These are phyloP conservation scores for Amphipoea oculea DNA, from an alignment of 2,888 invertebrate species.

Conservation along the genomic window DNA sequence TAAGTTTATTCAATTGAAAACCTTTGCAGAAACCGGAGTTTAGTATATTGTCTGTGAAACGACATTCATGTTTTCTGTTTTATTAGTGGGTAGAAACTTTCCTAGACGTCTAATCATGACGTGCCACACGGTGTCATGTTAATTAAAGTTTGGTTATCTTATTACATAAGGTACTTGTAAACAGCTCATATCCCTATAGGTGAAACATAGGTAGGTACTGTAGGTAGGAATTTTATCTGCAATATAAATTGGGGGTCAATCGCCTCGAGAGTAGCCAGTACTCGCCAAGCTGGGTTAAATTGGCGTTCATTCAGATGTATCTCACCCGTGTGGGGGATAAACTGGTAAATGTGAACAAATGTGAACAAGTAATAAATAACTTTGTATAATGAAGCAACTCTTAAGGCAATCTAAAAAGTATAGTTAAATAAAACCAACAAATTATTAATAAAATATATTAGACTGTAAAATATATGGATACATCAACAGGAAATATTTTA, in stretches of 20 bases:
- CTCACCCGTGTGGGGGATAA: too few species aligned
- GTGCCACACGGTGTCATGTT: neutral
- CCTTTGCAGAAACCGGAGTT: neutral
- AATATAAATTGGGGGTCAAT: too few species aligned
- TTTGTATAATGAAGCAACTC: neutral
- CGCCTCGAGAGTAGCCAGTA: too few species aligned
- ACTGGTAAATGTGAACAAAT: too few species aligned
- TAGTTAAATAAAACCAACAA: slow-evolving; percentile 48
- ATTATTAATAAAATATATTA: slow-evolving; percentile 62
- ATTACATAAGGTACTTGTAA: neutral
- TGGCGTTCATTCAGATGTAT: too few species aligned
- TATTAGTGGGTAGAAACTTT: slow-evolving; percentile 22
- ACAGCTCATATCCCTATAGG: neutral
- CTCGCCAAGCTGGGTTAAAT: too few species aligned
- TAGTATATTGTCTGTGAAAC: neutral
- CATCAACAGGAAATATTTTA: slow-evolving; percentile 57
- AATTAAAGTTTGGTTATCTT: slow-evolving; percentile 10
- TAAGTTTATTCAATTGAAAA: neutral
- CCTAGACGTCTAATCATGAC: slow-evolving; percentile 11
- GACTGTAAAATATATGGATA: slow-evolving; percentile 58
- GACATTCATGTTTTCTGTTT: neutral
- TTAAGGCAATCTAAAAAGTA: neutral
- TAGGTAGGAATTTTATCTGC: neutral
- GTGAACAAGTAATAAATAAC: too few species aligned
- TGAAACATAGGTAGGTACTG: neutral